Evolutionary conservation across 2,113 vertebrate species (phyloP).

Genomic region (Vulpes ferrilata): DNA sequence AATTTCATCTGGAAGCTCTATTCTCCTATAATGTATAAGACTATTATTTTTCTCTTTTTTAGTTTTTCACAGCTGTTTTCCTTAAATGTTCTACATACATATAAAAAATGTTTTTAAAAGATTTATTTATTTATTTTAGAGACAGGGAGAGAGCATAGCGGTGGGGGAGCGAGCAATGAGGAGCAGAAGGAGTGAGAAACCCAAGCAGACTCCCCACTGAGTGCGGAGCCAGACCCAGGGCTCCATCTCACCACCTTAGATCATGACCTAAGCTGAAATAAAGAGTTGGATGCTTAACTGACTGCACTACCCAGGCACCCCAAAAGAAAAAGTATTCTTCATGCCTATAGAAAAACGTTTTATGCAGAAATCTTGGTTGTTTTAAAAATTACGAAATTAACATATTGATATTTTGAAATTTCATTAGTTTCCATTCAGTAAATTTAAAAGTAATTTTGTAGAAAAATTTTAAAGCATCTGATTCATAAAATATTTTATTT

Average conservation of each 20-base stretch:
- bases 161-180: fast-evolving
- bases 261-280: background rate
- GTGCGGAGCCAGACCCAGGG: background rate
- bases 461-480: background rate
- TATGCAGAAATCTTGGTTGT: background rate
- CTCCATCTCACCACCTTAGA: background rate
- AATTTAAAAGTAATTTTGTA: background rate
- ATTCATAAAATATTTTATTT: conserved; percentile 41
- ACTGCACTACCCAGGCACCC: background rate
- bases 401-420: conserved; percentile 14
- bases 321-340: background rate
- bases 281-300: background rate
- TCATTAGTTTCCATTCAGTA: background rate
- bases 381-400: conserved; percentile 44
- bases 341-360: background rate
- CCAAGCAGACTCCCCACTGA: background rate
- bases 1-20: conserved; percentile 63
- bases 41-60: background rate
- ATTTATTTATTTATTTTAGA: background rate
- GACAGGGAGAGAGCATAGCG: background rate
- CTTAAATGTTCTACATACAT: background rate
- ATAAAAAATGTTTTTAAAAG: background rate
- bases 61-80: conserved; percentile 7
- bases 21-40: background rate
- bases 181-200: background rate